Conservation (phyloP, 2,113 vertebrate species). For the Solenodon paradoxus region DNA sequence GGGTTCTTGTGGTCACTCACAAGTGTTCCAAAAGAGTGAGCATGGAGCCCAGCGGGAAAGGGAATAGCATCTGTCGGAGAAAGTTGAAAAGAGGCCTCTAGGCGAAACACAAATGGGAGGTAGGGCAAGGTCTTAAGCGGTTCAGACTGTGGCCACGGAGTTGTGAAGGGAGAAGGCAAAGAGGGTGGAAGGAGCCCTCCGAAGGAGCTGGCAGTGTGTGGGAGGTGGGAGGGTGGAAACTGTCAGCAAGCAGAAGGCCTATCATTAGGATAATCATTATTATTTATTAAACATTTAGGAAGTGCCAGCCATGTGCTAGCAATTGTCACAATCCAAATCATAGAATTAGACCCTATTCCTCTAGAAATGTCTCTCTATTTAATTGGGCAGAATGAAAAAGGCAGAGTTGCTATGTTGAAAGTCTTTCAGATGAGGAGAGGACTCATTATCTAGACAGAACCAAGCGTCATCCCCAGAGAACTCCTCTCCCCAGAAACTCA, state of each 20-base stretch:
- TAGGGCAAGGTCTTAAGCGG: rapidly evolving
- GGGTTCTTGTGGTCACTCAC: neutral
- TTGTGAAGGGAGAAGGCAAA: neutral
- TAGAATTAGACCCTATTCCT: neutral
- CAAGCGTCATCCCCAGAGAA: neutral
- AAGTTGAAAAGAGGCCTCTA: neutral
- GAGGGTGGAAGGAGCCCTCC: neutral
- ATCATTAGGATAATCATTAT: conserved; percentile 19
- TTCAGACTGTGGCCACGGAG: rapidly evolving
- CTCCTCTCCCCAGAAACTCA: neutral
- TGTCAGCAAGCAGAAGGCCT: neutral
- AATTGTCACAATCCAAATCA: neutral
- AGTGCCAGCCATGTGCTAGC: neutral
- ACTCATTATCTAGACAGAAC: rapidly evolving
- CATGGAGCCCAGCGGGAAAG: too few species aligned
- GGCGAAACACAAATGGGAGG: neutral
- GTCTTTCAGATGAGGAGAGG: neutral
- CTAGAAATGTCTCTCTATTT: neutral
- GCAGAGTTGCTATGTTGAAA: neutral
- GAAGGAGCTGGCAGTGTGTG: rapidly evolving
- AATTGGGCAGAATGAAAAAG: neutral
- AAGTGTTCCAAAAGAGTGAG: neutral
- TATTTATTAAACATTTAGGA: conserved; percentile 54
- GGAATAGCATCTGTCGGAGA: too few species aligned
- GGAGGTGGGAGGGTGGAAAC: neutral